Evolutionary conservation across 2,113 vertebrate genomes (phyloP), one percentile per base, ranked within the genome.

Genomic region (Platichthys flesus): DNA sequence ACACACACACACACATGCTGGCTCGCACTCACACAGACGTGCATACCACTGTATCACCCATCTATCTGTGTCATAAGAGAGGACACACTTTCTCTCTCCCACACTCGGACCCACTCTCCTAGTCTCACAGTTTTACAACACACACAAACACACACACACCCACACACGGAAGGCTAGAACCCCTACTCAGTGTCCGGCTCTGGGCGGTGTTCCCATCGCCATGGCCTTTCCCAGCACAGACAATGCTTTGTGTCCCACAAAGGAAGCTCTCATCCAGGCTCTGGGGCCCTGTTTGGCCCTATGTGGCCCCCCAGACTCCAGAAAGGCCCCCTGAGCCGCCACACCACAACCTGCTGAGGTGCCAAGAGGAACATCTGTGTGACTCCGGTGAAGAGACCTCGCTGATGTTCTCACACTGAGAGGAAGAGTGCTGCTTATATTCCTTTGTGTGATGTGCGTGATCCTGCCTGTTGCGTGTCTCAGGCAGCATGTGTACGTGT

Each of bases 361-460:
- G 94, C 94, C 94, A 93, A 94, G 90, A 93, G 90, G 92, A 93
- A 94, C 94, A 95, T 95, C 94, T 95, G 94, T 91, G 89, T 86
- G 87, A 89, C 83, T 89, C 65, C 55, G 79, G 42, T 76, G 84
- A 75, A 71, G 84, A 89, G 88, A 85, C 81, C 77, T 82, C 10
- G 70, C 60, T 14, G 77, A 83, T 81, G 74, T 93, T 93, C 89
- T 89, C 89, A 92, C 90, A 91, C 79, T 78, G 65, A 71, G 71
- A 67, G 63, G 63, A 72, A 67, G 78, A 84, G 62, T 67, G 55
- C 47, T 85, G 56, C 85, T 85, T 49, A 55, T 85, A 66, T 61
- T 71, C 67, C 67, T 82, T 49, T 69, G 72, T 75, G 71, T 75
- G 82, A n/a, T 54, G 51, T 54, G 51, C 7, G 52, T 35, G 31